Evolutionary conservation across 1,140 invertebrate genomes (phyloP).

Genomic region (Penaeus indicus): DNA sequence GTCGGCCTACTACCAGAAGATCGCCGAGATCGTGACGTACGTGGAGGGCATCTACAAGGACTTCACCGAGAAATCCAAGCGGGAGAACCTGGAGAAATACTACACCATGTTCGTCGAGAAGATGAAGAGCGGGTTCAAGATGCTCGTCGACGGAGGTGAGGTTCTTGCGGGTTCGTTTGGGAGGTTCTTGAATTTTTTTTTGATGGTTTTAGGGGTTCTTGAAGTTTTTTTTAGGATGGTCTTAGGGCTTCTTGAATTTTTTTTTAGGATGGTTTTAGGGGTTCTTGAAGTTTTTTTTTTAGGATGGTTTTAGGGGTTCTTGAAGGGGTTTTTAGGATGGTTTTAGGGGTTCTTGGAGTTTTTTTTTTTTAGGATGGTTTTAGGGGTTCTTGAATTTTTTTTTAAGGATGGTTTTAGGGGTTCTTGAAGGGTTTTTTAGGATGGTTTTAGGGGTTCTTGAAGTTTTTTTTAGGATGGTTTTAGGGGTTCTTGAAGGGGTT

Average conservation of each 20-base stretch:
- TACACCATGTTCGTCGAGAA: constrained; percentile 44
- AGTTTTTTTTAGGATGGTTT: too few species aligned
- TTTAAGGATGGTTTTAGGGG: too few species aligned
- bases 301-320: too few species aligned
- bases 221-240: background rate
- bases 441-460: too few species aligned
- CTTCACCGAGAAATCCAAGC: constrained; percentile 51
- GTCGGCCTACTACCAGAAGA: constrained; percentile 32
- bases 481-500: too few species aligned
- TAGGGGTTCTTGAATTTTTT: too few species aligned
- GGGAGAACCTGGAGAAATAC: constrained; percentile 55
- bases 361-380: too few species aligned
- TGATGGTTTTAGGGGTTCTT: background rate
- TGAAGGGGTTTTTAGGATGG: too few species aligned
- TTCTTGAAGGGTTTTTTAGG: too few species aligned
- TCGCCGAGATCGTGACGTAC: constrained; percentile 44
- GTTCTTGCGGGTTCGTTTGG: background rate
- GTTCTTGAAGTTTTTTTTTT: too few species aligned
- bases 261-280: too few species aligned
- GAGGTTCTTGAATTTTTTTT: background rate
- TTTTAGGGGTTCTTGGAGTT: too few species aligned
- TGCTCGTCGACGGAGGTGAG: constrained; percentile 36
- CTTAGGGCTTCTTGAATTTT: background rate
- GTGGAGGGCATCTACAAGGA: constrained; percentile 51
- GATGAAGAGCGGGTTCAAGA: constrained; percentile 35